Evolutionary conservation across 1,140 invertebrate species (phyloP).

Genomic region (Pogonognathellus flavescens): DNA sequence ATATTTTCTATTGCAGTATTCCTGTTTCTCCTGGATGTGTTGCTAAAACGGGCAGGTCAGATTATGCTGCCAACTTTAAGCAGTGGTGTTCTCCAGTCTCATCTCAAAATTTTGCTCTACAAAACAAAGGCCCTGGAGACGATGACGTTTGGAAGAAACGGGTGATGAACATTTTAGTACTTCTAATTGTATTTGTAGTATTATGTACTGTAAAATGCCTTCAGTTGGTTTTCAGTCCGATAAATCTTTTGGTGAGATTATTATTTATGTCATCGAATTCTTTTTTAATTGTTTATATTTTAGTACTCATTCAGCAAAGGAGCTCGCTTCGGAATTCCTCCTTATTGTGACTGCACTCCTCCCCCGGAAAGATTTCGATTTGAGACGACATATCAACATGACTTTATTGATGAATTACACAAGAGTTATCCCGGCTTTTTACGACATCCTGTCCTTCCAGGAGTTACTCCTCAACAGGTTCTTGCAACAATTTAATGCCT

Average conservation of each 20-base stretch:
- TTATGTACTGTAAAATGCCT: too few species aligned
- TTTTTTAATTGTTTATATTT: background rate
- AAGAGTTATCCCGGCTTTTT: slow-evolving; percentile 16
- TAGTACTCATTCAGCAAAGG: slow-evolving; percentile 66
- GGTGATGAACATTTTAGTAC: background rate
- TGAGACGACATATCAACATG: slow-evolving; percentile 63
- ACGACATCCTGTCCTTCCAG: slow-evolving; percentile 43
- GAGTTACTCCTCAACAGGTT: slow-evolving; percentile 52
- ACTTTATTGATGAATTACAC: slow-evolving; percentile 53
- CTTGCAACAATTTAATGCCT: background rate
- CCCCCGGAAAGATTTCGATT: slow-evolving; percentile 64
- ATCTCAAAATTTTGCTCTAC: slow-evolving; percentile 25
- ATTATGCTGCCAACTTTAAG: slow-evolving; percentile 62
- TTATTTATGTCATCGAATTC: background rate
- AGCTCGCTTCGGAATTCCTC: slow-evolving; percentile 59
- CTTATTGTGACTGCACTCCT: slow-evolving; percentile 66
- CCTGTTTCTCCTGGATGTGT: slow-evolving; percentile 54
- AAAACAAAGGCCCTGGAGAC: background rate
- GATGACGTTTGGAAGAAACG: slow-evolving; percentile 49
- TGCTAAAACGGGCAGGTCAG: slow-evolving; percentile 54
- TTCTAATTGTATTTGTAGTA: background rate
- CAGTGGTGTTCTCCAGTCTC: slow-evolving; percentile 57
- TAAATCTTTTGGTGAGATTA: too few species aligned
- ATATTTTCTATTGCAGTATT: slow-evolving; percentile 1
- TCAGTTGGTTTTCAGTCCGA: too few species aligned